Evolutionary conservation across 1,140 invertebrate species (phyloP).

Genomic region (Brachionus koreanus): DNA sequence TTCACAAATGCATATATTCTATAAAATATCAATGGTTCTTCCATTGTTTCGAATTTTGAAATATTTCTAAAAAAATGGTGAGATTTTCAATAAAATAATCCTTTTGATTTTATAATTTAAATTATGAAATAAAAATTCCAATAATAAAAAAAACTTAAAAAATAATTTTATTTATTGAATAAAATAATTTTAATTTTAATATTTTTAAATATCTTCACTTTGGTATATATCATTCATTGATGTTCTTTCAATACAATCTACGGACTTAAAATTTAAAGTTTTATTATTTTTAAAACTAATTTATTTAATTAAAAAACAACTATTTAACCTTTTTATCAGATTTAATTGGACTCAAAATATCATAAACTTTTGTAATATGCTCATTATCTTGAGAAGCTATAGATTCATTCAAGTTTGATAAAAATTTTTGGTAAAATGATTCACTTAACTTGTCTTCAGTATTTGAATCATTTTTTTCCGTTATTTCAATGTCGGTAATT

Average conservation of each 20-base stretch:
- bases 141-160: background rate
- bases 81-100: no score
- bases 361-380: background rate
- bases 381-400: background rate
- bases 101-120: background rate
- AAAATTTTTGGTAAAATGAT: background rate
- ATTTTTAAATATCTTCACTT: background rate
- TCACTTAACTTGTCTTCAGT: background rate
- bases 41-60: background rate
- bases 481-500: background rate
- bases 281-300: no score
- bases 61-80: background rate
- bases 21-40: background rate
- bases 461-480: background rate
- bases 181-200: background rate
- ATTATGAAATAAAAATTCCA: background rate
- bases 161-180: background rate
- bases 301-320: no score
- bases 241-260: no score
- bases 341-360: background rate
- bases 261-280: no score
- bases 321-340: background rate
- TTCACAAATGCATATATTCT: background rate
- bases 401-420: background rate
- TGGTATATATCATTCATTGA: background rate